Conservation (phyloP, 2,797 vertebrate species). For the Liparis tanakae region DNA sequence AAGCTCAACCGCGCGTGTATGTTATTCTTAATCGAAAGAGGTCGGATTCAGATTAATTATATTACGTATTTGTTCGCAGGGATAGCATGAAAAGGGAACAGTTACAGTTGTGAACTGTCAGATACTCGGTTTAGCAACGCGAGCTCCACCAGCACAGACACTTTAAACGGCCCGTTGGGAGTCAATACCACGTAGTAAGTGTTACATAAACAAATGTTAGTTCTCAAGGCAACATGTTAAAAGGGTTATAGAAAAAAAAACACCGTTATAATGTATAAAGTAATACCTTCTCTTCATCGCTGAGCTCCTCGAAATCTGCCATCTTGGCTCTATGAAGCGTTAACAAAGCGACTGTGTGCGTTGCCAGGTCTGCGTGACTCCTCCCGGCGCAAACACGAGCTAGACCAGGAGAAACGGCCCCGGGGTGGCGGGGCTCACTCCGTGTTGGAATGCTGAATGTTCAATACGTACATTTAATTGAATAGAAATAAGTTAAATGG, state of each 20-base stretch:
- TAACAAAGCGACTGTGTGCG: constrained; percentile 57
- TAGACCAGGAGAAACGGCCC: not conserved
- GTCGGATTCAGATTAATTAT: rapidly evolving
- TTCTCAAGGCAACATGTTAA: not conserved
- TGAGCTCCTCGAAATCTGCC: constrained; percentile 92
- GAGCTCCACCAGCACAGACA: constrained; percentile 23
- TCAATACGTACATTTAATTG: not conserved
- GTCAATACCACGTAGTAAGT: rapidly evolving
- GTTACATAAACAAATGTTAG: rapidly evolving
- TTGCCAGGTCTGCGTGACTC: constrained; percentile 64
- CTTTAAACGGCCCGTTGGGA: not conserved
- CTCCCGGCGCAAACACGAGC: constrained; percentile 20
- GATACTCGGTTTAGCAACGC: constrained; percentile 22
- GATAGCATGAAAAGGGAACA: not conserved
- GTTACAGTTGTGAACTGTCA: constrained; percentile 50
- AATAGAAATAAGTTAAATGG: not conserved
- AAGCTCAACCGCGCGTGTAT: not conserved
- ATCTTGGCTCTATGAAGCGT: constrained; percentile 86
- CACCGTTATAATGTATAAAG: not conserved
- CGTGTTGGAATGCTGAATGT: no score
- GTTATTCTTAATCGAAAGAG: rapidly evolving
- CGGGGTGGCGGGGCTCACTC: no score
- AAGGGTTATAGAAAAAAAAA: not conserved
- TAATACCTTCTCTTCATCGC: constrained; percentile 93
- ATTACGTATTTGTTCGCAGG: not conserved